Conservation (phyloP, 1,140 invertebrate species). For the Ceratina calcarata region DNA sequence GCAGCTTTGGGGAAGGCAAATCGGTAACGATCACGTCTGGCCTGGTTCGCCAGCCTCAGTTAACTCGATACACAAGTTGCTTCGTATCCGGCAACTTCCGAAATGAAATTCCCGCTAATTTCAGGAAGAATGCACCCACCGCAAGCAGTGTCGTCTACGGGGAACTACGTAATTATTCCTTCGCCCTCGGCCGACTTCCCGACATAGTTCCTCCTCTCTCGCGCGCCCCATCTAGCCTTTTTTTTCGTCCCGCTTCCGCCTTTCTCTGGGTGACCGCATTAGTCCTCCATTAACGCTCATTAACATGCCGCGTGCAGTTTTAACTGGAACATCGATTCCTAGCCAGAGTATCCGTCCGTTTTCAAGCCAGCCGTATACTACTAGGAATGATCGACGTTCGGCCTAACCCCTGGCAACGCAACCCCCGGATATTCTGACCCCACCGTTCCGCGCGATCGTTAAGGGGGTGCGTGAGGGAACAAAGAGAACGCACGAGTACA, state of each 20-base stretch:
- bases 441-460: not conserved
- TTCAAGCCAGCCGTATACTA: conserved; percentile 8
- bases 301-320: conserved; percentile 54
- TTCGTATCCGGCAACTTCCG: conserved; percentile 3
- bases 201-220: conserved; percentile 15
- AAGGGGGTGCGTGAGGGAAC: not conserved
- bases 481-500: too few species aligned
- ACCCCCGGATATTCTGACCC: not conserved
- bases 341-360: not conserved
- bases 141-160: not conserved
- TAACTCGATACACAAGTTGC: conserved; percentile 38
- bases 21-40: conserved; percentile 5
- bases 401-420: not conserved
- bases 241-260: conserved; percentile 1
- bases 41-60: not conserved
- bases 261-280: conserved; percentile 17
- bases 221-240: not conserved
- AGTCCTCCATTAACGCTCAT: conserved; percentile 55
- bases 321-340: conserved; percentile 46
- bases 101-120: conserved; percentile 45
- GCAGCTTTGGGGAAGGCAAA: not conserved
- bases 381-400: not conserved
- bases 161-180: conserved; percentile 45
- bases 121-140: conserved; percentile 39
- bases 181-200: conserved; percentile 13